phyloP scores from a whole-genome alignment of 2,888 invertebrate species.

The Plemyria rubiginata region DNA sequence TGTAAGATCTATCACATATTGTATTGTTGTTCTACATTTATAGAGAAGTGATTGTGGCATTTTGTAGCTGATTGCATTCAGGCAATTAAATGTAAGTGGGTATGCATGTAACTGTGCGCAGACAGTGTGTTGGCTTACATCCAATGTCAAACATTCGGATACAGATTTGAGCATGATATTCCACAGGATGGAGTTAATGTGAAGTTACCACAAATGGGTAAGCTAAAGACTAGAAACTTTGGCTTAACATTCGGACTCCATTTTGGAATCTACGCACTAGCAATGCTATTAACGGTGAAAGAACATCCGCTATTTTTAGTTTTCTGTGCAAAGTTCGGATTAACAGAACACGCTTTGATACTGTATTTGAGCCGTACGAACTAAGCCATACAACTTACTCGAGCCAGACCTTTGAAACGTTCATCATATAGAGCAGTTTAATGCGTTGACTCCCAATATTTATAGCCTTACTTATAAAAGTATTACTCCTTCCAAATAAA shows the following conservation, averaged over 20 bases:
- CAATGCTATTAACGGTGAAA: not conserved
- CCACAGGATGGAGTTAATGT: conserved; percentile 14
- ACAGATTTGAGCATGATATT: conserved; percentile 15
- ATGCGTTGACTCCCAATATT: too few relatives aligned
- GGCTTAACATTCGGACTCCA: not conserved
- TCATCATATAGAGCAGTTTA: too few relatives aligned
- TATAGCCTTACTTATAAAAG: too few relatives aligned
- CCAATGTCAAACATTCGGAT: conserved; percentile 26
- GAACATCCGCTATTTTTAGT: not conserved
- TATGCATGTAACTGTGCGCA: conserved; percentile 22
- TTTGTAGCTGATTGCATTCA: conserved; percentile 23
- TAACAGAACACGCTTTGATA: not conserved
- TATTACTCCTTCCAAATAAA: too few relatives aligned
- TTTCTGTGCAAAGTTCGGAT: not conserved
- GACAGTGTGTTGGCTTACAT: conserved; percentile 24
- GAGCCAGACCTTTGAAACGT: too few relatives aligned
- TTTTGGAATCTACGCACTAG: not conserved
- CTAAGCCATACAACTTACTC: too few relatives aligned
- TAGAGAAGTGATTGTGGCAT: not conserved
- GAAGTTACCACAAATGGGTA: not conserved
- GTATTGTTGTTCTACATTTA: not conserved
- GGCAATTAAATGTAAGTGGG: conserved; percentile 23
- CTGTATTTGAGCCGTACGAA: not conserved
- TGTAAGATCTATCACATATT: too few relatives aligned
- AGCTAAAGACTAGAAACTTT: not conserved